A percentile compares a stretch with the other conserved stretches of the same genome.
phyloP scores from a whole-genome alignment of 1,140 invertebrate genomes.

The Doryteuthis pealeii region DNA sequence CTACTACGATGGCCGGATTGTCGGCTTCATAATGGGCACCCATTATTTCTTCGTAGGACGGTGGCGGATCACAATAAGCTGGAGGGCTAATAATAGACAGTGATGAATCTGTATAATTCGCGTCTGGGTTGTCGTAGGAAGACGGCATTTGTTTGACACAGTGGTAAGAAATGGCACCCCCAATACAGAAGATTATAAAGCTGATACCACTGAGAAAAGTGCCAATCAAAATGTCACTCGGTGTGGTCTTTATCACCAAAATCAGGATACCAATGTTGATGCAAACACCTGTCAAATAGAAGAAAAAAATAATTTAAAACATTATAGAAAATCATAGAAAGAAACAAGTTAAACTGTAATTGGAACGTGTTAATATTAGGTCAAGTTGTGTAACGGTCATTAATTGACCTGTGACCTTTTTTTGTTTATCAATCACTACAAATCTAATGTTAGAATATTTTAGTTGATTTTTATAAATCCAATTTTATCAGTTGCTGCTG shows the following conservation, averaged over 20 bases:
- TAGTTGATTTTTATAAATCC: no score
- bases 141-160: background rate
- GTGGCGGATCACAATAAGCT: background rate
- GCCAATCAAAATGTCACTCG: background rate
- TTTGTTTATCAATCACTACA: no score
- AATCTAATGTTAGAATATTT: no score
- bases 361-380: no score
- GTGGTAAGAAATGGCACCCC: constrained; percentile 3
- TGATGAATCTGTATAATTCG: background rate
- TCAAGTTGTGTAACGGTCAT: no score
- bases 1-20: background rate
- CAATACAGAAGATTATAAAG: constrained; percentile 7
- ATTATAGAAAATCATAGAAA: background rate
- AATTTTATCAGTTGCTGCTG: no score
- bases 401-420: no score
- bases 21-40: background rate
- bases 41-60: constrained; percentile 6
- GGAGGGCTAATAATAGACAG: background rate
- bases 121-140: no score
- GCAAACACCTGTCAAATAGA: background rate
- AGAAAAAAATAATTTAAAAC: background rate
- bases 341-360: no score
- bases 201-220: constrained; percentile 4
- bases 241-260: constrained; percentile 5
- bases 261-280: constrained; percentile 9